Evolutionary conservation across 2,888 invertebrate genomes (phyloP), one percentile per base, ranked within the genome.

Genomic region (Cryptocephalus moraei): DNA sequence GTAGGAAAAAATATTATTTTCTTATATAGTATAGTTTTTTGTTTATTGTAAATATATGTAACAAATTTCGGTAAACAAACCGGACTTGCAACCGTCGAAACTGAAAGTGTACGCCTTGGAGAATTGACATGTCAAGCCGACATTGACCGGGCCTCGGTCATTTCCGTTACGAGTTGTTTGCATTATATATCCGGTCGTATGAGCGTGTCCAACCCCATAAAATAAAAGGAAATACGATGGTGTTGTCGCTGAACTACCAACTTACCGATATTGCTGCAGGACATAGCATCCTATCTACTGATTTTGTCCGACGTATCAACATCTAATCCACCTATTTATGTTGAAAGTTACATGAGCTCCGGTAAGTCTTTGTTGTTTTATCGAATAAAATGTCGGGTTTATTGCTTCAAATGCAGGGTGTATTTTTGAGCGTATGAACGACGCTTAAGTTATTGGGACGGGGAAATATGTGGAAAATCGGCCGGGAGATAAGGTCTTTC

Each of bases 291-390:
- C 53, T 54, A 54, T 54, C 54, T 53, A 51, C 51, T 54, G 54
- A 54, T 51, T 54, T 51, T 48, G 50, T 45, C 45, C 49, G 49
- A 52, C 53, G 50, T 56, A 56, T 56, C 56, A 56, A 51, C 51
- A 53, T 56, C 56, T 59, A 59, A 58, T 58, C 58, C 59, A 36
- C 50, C 56, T 57, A 57, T 57, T 60, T 58, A 60, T 58, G 57
- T 57, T 57, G 57, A 57, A 60, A 60, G 53, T 60, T 60, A 55
- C 58, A 60, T 56, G 60, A 58, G 59, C 52, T 49, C 49, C 52
- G 50, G 50, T 50, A 51, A 51, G 56, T 56, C 56, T 56, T 55
- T 56, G 54, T 54, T 52, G 54, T 56, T 56, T 56, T 58, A 56
- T 56, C 55, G 53, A 56, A 57, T 57, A 58, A 60, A 60, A 52